These are phyloP conservation scores for Lithophane semibrunnea DNA, from an alignment of 2,888 invertebrate genomes.

Conservation along the genomic window DNA sequence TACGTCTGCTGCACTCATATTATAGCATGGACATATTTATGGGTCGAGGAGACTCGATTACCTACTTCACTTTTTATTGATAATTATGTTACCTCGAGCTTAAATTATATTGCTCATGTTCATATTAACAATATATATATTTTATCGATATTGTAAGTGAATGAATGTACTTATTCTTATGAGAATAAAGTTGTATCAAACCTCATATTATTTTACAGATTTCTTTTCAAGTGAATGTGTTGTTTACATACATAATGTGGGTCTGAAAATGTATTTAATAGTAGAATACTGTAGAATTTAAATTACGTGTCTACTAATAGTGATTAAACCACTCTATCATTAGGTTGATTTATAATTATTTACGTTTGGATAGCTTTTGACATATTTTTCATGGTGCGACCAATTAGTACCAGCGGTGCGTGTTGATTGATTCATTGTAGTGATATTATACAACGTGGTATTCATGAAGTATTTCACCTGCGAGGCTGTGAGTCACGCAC, in stretches of 20 bases:
- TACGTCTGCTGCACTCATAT: conserved; percentile 52
- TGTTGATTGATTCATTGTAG: conserved; percentile 26
- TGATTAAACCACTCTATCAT: not conserved
- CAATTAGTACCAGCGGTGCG: not conserved
- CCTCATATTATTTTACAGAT: not conserved
- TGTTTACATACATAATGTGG: not conserved
- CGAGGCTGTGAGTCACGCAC: conserved; percentile 70
- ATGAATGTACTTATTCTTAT: not conserved
- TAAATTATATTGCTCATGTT: conserved; percentile 4
- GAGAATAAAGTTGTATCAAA: not conserved
- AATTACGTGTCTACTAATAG: not conserved
- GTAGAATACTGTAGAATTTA: too few relatives aligned
- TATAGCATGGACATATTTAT: conserved; percentile 25
- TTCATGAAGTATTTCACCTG: conserved; percentile 52
- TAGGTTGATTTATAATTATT: not conserved
- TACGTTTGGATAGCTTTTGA: not conserved
- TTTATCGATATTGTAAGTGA: not conserved
- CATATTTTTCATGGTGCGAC: not conserved
- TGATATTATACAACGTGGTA: conserved; percentile 44
- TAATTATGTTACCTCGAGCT: conserved; percentile 12
- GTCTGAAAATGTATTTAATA: too few relatives aligned
- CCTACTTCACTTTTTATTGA: conserved; percentile 36
- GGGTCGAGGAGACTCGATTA: conserved; percentile 48
- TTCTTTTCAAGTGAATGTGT: not conserved
- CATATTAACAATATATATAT: not conserved